A percentile compares a stretch with the other conserved stretches of the same genome.
Conservation (phyloP, 1,140 invertebrate genomes). For the Zophobas atratus region DNA sequence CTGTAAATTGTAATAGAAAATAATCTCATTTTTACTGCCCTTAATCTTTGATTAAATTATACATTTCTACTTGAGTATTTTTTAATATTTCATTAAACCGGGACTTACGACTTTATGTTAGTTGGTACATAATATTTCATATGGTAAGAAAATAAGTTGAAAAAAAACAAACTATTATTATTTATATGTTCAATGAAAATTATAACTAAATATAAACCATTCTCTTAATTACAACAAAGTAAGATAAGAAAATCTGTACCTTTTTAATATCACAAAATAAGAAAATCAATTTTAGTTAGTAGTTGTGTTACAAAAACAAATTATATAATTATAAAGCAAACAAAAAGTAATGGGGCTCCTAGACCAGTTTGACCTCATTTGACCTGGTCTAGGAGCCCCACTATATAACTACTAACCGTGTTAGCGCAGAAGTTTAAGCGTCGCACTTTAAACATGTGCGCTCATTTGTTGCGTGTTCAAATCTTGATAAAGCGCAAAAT, state of each 20-base stretch:
- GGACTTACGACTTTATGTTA: slow-evolving; percentile 7
- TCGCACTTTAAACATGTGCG: too few species aligned
- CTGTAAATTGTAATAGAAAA: slow-evolving; percentile 17
- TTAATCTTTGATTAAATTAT: slow-evolving; percentile 9
- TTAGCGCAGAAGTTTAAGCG: too few species aligned
- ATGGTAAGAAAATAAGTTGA: slow-evolving; percentile 12
- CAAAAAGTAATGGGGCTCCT: too few species aligned
- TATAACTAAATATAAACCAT: slow-evolving; percentile 15
- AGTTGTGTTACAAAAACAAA: neutral
- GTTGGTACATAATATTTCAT: slow-evolving; percentile 1
- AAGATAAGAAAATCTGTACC: slow-evolving; percentile 15
- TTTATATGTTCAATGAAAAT: slow-evolving; percentile 15
- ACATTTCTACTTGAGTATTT: neutral
- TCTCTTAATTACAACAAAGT: slow-evolving; percentile 5
- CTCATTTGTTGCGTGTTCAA: too few species aligned
- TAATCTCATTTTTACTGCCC: slow-evolving; percentile 19
- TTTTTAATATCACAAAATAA: slow-evolving; percentile 19
- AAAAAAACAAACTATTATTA: slow-evolving; percentile 8
- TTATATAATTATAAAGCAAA: too few species aligned
- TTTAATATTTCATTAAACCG: slow-evolving; percentile 10
- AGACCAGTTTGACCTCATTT: too few species aligned
- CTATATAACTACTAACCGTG: too few species aligned
- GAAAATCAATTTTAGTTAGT: slow-evolving; percentile 19
- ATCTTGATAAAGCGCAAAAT: too few species aligned
- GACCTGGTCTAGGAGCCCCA: too few species aligned